These are phyloP conservation scores for Actinia equina DNA, from an alignment of 64 coral and sea anemone genomes.

Conservation along the genomic window DNA sequence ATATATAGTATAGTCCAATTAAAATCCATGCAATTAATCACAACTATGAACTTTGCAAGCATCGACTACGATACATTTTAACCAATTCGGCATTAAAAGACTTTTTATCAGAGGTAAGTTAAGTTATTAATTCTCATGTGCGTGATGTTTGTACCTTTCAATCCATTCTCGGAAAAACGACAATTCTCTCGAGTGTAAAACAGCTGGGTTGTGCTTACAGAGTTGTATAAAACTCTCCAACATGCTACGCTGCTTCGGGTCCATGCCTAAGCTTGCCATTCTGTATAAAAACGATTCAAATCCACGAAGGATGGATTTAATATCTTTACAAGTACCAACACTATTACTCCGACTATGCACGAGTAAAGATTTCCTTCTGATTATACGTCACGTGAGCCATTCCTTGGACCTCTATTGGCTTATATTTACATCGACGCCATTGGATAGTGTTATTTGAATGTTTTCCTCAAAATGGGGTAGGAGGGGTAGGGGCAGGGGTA, in stretches of 20 bases:
- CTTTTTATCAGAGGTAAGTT: background rate
- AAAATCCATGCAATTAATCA: background rate
- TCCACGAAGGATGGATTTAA: background rate
- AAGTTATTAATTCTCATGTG: background rate
- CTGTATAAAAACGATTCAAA: background rate
- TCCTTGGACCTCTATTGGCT: background rate
- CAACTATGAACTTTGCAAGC: background rate
- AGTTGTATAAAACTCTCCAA: slow-evolving; percentile 42
- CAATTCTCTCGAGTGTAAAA: slow-evolving; percentile 26
- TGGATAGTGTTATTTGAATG: background rate
- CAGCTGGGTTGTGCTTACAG: slow-evolving; percentile 33
- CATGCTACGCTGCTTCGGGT: slow-evolving; percentile 7
- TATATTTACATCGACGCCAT: background rate
- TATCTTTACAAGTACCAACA: background rate
- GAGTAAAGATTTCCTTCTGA: too few species aligned
- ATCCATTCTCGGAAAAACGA: slow-evolving; percentile 57
- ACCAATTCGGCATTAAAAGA: background rate
- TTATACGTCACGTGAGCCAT: background rate
- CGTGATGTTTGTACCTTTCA: slow-evolving; percentile 24
- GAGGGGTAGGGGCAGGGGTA: too few species aligned
- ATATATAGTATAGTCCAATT: background rate
- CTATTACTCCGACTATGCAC: too few species aligned
- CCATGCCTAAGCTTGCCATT: background rate
- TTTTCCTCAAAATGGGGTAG: background rate
- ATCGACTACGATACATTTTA: too few species aligned